Evolutionary conservation across 2,797 vertebrate species (phyloP).

Genomic region (Acipenser transmontanus): DNA sequence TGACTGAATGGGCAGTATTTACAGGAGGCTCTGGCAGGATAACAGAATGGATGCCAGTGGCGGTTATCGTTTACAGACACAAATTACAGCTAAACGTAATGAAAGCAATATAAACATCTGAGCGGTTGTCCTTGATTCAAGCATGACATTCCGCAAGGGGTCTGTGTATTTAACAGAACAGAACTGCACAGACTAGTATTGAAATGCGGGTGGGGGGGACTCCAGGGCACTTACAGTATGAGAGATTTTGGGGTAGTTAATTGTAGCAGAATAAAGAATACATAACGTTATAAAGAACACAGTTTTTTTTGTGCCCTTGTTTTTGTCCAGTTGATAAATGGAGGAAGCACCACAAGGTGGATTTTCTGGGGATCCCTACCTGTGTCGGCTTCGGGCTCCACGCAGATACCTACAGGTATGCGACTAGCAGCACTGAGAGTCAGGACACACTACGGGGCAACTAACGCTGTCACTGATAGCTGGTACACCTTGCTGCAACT

Average conservation of each 20-base stretch:
- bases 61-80: too few relatives aligned
- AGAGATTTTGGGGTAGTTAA: too few relatives aligned
- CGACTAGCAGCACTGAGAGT: not conserved
- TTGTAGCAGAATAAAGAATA: too few relatives aligned
- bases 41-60: too few relatives aligned
- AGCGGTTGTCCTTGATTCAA: too few relatives aligned
- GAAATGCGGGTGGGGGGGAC: not conserved
- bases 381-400: conserved; percentile 81
- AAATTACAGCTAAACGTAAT: too few relatives aligned
- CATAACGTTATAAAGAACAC: not conserved
- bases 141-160: not conserved
- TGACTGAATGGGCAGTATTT: not conserved
- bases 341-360: conserved; percentile 64
- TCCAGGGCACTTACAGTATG: too few relatives aligned
- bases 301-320: conserved; percentile 8
- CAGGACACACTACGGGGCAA: not conserved
- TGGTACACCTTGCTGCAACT: not conserved
- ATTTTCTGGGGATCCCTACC: conserved; percentile 75
- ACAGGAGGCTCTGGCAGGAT: too few relatives aligned
- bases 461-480: not conserved
- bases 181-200: too few relatives aligned
- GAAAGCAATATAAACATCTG: too few relatives aligned
- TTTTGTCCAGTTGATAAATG: conserved; percentile 76
- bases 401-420: conserved; percentile 75
- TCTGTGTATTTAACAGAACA: not conserved